phyloP scores from a whole-genome alignment of 2,113 vertebrate species.

The Zosterops hypoxanthus region DNA sequence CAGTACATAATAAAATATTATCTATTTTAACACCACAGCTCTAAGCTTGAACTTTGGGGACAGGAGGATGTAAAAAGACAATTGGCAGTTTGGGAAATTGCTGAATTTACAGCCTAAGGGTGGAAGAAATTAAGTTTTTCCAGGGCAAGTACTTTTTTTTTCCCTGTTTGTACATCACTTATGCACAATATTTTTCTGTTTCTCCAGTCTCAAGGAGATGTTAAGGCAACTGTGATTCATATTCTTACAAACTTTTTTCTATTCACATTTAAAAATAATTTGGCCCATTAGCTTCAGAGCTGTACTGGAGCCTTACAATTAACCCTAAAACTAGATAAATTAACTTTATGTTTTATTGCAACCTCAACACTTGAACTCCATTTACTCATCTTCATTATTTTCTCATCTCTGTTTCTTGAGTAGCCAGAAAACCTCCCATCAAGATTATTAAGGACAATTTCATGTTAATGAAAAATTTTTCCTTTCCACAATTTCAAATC shows the following conservation, averaged over 20 bases:
- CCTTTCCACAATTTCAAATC: not conserved
- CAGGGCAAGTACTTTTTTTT: not conserved
- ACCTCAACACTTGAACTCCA: not conserved
- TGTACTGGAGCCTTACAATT: not conserved
- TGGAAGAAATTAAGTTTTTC: not conserved
- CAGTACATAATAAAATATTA: not conserved
- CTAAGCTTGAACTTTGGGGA: not conserved
- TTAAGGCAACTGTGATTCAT: not conserved
- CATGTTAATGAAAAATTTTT: not conserved
- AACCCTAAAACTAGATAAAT: constrained; percentile 26
- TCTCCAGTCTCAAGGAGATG: not conserved
- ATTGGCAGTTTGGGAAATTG: not conserved
- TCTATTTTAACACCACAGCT: not conserved
- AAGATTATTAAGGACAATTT: constrained; percentile 5
- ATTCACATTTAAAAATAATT: not conserved
- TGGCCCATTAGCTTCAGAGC: not conserved
- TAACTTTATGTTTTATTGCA: not conserved
- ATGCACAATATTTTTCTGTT: not conserved
- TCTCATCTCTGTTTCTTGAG: constrained; percentile 3
- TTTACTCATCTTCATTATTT: constrained; percentile 40
- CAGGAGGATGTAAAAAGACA: not conserved
- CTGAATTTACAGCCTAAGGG: not conserved
- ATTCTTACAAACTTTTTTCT: not conserved
- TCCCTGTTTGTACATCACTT: not conserved
- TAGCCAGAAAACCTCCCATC: not conserved